Base-by-base conservation (phyloP, 2,888 invertebrate species). In the Emmelina monodactyla region DNA sequence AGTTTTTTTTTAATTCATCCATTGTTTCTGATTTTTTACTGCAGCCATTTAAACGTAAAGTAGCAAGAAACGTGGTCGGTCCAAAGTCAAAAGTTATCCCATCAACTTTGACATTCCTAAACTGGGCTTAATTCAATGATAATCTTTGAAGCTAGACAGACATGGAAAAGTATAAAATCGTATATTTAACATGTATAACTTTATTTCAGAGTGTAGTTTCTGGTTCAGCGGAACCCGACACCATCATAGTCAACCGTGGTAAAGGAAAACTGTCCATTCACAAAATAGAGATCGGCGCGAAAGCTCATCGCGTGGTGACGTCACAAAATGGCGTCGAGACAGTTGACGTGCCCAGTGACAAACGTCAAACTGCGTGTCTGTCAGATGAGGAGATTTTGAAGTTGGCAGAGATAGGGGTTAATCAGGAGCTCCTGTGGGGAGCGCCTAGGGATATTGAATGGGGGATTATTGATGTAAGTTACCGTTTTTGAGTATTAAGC, bases 361-460 rank as follows among this genome's bases (percentile, higher is more conserved):
- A 83, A 13, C 53, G 69, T 1, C 51, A 50, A 0, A 50, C 60
- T 14, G 53, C 83, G 11, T 88, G 88, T 50, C 49, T 91, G 15
- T 63, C 72, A 1, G 82, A 85, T 30, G 58, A 64, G 1, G 75
- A 84, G 37, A 80, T 81, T 14, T 38, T 88, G 3, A 60, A 61
- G 40, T 55, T 92, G 33, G 88, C 85, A 2, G 41, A 44, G 22
- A 43, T 68, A 0, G 76, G 69, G 7, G 54, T 85, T 1, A 47
- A 69, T 12, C 71, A 92, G 41, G 91, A 93, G 56, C 62, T 78
- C 28, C 55, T 83, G 12, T 91, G 88, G 72, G 88, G 87, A 1
- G 81, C 83, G 2, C 83, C 88, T 0, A 79, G 90, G 44, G 92
- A 93, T 54, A 85, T 94, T 35, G 93, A 94, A 64, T 94, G 92